These are phyloP conservation scores for Diplodus puntazzo DNA, from an alignment of 2,797 vertebrate genomes.

Conservation along the genomic window DNA sequence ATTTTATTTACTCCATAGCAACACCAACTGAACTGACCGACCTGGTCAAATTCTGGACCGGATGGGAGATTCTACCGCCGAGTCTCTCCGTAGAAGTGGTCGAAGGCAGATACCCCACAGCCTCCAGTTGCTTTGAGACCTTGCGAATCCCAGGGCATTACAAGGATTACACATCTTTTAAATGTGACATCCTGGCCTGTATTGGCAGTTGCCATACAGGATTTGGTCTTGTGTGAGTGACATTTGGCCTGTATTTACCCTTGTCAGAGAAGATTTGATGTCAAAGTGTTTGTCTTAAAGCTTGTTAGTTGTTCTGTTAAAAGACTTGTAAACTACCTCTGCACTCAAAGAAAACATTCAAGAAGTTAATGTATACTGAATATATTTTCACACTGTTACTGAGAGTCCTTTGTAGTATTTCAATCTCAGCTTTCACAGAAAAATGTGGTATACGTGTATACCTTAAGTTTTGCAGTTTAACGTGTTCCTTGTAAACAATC, in stretches of 20 bases:
- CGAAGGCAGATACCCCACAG: not conserved
- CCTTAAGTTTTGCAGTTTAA: no score
- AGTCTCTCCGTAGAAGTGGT: not conserved
- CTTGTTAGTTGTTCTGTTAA: not conserved
- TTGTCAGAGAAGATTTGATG: not conserved
- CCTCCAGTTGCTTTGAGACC: constrained; percentile 26
- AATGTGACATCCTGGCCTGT: constrained; percentile 8
- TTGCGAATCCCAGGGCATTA: constrained; percentile 18
- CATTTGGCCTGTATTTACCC: constrained; percentile 1
- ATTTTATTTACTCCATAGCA: constrained; percentile 3
- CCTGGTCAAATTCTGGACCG: constrained; percentile 28
- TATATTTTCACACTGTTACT: no score
- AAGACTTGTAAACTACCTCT: no score
- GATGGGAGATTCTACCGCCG: constrained; percentile 8
- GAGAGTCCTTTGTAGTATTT: no score
- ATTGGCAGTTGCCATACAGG: constrained; percentile 8
- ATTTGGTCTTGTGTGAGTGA: constrained; percentile 21
- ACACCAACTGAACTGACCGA: constrained; percentile 17
- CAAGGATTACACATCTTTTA: constrained; percentile 11
- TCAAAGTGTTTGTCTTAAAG: no score
- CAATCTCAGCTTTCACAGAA: no score
- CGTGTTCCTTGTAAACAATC: no score
- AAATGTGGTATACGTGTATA: no score
- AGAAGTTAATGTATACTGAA: no score
- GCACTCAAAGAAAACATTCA: no score